Evolutionary conservation across 2,113 vertebrate genomes (phyloP).

Genomic region (Oreochromis niloticus): DNA sequence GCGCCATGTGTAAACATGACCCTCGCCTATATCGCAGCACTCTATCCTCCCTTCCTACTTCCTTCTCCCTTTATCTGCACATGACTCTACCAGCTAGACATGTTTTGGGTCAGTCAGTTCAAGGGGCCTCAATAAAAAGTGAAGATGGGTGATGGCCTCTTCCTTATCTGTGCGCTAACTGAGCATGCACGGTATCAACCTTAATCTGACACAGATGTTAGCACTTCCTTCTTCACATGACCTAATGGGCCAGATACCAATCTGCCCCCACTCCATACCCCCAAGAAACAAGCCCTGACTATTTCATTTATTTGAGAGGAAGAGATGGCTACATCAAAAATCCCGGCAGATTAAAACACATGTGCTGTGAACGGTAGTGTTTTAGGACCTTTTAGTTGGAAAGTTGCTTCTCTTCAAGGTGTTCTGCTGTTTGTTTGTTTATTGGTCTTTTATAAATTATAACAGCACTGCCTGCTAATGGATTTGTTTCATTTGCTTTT

Average conservation of each 20-base stretch:
- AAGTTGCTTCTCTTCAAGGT: background rate
- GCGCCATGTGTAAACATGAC: slow-evolving; percentile 42
- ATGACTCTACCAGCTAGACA: background rate
- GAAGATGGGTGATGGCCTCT: background rate
- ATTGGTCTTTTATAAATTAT: background rate
- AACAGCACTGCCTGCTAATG: background rate
- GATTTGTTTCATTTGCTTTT: background rate
- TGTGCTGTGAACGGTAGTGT: background rate
- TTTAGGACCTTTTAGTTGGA: background rate
- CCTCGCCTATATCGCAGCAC: slow-evolving; percentile 18
- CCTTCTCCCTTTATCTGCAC: slow-evolving; percentile 3
- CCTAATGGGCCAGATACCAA: slow-evolving; percentile 41
- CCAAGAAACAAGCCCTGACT: background rate
- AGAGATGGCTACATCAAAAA: background rate
- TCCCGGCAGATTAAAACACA: background rate
- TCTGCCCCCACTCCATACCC: background rate
- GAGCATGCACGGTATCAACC: background rate
- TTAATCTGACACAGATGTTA: slow-evolving; percentile 69
- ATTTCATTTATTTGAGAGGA: background rate
- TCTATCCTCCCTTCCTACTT: slow-evolving; percentile 20
- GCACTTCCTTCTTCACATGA: slow-evolving; percentile 64
- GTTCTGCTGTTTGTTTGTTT: background rate
- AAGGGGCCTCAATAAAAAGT: background rate
- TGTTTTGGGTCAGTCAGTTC: slow-evolving; percentile 27
- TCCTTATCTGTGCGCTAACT: background rate